phyloP scores from a whole-genome alignment of 1,140 invertebrate species.

The Akabosia matsudoensis region DNA sequence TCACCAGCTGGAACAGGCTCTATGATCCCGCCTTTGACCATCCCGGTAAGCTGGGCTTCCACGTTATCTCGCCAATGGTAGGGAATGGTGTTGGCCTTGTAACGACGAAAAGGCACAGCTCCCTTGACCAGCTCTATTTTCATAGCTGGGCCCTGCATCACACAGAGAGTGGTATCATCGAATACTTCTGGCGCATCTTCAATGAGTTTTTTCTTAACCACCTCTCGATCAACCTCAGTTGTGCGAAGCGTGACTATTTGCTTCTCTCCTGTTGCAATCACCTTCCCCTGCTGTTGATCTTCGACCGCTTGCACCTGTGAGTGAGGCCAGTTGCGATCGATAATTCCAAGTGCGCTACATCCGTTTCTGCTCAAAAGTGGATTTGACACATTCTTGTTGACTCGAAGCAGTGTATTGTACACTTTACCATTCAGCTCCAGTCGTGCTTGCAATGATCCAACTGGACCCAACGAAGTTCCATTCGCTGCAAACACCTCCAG shows the following conservation, averaged over 20 bases:
- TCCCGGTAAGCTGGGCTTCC: background rate
- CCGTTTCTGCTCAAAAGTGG: background rate
- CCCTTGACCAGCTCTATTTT: background rate
- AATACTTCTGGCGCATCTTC: background rate
- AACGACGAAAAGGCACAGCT: background rate
- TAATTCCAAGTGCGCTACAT: background rate
- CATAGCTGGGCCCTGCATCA: background rate
- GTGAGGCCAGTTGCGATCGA: background rate
- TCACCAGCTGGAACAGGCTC: slow-evolving; percentile 45
- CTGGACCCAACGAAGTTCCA: background rate
- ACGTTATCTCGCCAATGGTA: slow-evolving; percentile 7
- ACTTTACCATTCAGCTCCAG: background rate
- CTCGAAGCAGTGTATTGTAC: background rate
- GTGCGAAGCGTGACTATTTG: background rate
- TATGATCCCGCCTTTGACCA: slow-evolving; percentile 45
- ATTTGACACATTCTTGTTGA: background rate
- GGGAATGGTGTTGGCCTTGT: background rate
- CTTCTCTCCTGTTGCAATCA: background rate
- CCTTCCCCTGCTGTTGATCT: background rate
- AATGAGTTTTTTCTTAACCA: background rate
- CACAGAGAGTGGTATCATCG: background rate
- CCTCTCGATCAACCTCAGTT: background rate
- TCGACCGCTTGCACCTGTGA: background rate
- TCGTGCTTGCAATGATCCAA: background rate
- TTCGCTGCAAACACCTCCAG: background rate